Evolutionary conservation across 2,797 vertebrate genomes (phyloP), one percentile per base, ranked within the genome.

Genomic region (Acrossocheilus wenchowensis): DNA sequence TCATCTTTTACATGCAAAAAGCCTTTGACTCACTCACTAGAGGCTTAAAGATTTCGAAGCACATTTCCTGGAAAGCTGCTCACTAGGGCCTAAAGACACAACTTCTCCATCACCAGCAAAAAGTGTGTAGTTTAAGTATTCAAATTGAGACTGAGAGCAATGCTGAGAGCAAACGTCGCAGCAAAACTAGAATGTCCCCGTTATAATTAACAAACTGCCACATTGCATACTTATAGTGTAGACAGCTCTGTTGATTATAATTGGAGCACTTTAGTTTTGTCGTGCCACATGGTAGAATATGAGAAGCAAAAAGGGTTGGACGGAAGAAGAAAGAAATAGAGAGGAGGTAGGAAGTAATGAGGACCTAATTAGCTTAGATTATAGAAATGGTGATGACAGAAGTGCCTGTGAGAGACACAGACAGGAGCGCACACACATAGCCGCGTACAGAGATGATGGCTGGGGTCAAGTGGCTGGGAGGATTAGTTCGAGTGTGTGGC

Each of bases 361-460:
- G 54, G 66, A 87, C 43, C 74, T 87, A 80, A 89, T 89, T 85
- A 83, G 54, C 73, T 84, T 84, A 74, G 68, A 82, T 82, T 81
- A 82, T 57, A 75, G 75, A 81, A 82, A 82, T 8, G 34, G 57
- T 48, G 83, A 79, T 85, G 88, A 87, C 68, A 84, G 78, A 89
- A 79, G 79, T 78, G 74, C 74, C 82, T 64, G 45, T 82, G 83
- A 87, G 82, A 87, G 83, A 82, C 30, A 62, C 71, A 62, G 69
- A 80, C 36, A 62, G 30, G 43, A 57, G 48, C 75, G 9, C 48
- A 69, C 80, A 83, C 86, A 78, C 74, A 83, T 4, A 72, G 34
- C 21, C 2, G 12, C 7, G 21, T 36, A 82, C 39, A 85, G 52
- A 87, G n/a, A 84, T 78, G 74, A 81, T 81, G 74, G 73, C n/a